These are phyloP conservation scores for Potamilus streckersoni DNA, from an alignment of 1,140 invertebrate genomes.

Conservation along the genomic window DNA sequence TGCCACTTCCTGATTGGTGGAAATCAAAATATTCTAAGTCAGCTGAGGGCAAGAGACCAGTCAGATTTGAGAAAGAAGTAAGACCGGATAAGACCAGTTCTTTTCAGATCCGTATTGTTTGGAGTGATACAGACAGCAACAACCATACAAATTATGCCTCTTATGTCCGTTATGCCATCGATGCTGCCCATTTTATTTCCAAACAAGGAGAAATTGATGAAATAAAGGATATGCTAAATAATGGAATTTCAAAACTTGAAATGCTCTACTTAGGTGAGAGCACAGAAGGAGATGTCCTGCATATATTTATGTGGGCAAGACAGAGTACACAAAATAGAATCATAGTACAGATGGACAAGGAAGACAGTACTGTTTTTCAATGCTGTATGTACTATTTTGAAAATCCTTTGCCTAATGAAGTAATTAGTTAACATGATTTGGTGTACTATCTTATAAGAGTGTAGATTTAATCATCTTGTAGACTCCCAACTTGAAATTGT, in stretches of 20 bases:
- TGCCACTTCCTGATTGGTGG: conserved; percentile 43
- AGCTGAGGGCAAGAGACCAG: conserved; percentile 12
- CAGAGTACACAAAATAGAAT: conserved; percentile 13
- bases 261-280: too few relatives aligned
- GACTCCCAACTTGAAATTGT: too few relatives aligned
- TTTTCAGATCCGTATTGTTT: conserved; percentile 25
- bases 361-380: conserved; percentile 35
- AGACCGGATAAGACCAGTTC: conserved; percentile 12
- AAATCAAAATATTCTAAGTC: conserved; percentile 40
- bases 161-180: too few relatives aligned
- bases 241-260: too few relatives aligned
- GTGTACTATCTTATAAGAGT: too few relatives aligned
- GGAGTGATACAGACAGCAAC: conserved; percentile 36
- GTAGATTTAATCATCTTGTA: too few relatives aligned
- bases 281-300: too few relatives aligned
- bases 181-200: too few relatives aligned
- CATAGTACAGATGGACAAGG: conserved; percentile 33
- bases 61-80: conserved; percentile 35
- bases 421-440: too few relatives aligned
- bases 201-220: too few relatives aligned
- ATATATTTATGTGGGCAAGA: too few relatives aligned
- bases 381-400: conserved; percentile 23
- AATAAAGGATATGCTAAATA: too few relatives aligned
- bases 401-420: neutral
- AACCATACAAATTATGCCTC: conserved; percentile 30